Percentiles rank a stretch among this genome's conserved stretches.
Evolutionary conservation across 2,113 vertebrate species (phyloP).

Genomic region (Tiliqua scincoides): DNA sequence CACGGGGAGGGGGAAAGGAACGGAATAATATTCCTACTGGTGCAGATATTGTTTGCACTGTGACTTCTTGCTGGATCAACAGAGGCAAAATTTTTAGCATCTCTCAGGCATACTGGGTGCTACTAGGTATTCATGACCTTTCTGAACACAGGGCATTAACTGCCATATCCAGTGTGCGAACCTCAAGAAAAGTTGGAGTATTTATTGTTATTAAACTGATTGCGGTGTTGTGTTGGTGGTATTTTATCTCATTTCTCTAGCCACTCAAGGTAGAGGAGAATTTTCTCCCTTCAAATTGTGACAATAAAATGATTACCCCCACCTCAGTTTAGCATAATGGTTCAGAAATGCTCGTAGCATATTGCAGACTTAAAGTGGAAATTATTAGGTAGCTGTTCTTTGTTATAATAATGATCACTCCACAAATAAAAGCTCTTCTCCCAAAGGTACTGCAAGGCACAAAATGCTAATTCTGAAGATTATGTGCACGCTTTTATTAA

Average conservation of each 20-base stretch:
- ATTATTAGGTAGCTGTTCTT: slow-evolving; percentile 87
- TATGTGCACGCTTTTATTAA: slow-evolving; percentile 97
- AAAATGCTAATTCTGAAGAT: slow-evolving; percentile 99
- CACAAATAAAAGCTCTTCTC: slow-evolving; percentile 90
- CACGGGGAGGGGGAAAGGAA: neutral
- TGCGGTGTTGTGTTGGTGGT: neutral
- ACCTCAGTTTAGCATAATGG: slow-evolving; percentile 87
- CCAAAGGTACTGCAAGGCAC: slow-evolving; percentile 87
- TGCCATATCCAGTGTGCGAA: neutral
- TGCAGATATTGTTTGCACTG: neutral
- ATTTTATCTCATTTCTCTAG: slow-evolving; percentile 53
- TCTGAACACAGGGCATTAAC: neutral
- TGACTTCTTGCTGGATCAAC: slow-evolving; percentile 31
- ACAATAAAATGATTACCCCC: slow-evolving; percentile 85
- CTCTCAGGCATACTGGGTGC: neutral
- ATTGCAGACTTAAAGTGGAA: slow-evolving; percentile 85
- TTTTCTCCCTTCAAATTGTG: slow-evolving; percentile 81
- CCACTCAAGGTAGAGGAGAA: slow-evolving; percentile 74
- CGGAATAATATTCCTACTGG: neutral
- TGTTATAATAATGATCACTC: slow-evolving; percentile 90
- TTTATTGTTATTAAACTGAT: neutral
- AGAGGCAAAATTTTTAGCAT: neutral
- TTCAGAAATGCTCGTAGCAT: slow-evolving; percentile 84
- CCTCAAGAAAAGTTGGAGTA: slow-evolving; percentile 58
- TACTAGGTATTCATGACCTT: slow-evolving; percentile 17